Conservation (phyloP, 2,797 vertebrate species). For the Taenioides sp. region DNA sequence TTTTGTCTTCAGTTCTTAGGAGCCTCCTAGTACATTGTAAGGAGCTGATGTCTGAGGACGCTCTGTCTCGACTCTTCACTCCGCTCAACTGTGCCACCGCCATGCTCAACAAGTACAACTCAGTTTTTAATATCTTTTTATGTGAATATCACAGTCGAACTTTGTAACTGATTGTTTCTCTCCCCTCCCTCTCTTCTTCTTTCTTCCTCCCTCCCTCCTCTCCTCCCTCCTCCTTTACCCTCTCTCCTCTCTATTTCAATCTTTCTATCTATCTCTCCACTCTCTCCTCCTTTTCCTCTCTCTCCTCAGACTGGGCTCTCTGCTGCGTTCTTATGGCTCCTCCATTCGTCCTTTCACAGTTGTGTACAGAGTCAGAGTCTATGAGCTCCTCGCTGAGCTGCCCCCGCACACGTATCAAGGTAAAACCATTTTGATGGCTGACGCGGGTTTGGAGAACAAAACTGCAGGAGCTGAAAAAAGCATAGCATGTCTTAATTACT, state of each 20-base stretch:
- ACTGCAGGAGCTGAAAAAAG: too few species aligned
- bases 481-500: too few species aligned
- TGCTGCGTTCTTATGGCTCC: conserved; percentile 72
- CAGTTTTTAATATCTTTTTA: too few species aligned
- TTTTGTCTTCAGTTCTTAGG: conserved; percentile 74
- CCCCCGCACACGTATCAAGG: conserved; percentile 88
- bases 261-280: too few species aligned
- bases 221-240: not conserved
- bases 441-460: too few species aligned
- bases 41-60: conserved; percentile 85
- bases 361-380: conserved; percentile 86
- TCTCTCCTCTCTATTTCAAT: conserved; percentile 15
- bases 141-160: too few species aligned
- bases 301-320: conserved; percentile 61
- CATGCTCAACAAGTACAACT: conserved; percentile 86
- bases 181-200: too few species aligned
- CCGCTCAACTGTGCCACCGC: conserved; percentile 84
- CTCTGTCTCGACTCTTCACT: conserved; percentile 81
- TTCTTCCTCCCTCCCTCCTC: too few species aligned
- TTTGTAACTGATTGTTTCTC: too few species aligned
- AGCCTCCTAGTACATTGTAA: conserved; percentile 85
- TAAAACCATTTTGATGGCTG: conserved; percentile 42
- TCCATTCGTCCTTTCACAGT: conserved; percentile 77
- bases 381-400: conserved; percentile 86
- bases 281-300: conserved; percentile 78